phyloP scores from a whole-genome alignment of 2,888 invertebrate species.

The Chloroclysta siterata region DNA sequence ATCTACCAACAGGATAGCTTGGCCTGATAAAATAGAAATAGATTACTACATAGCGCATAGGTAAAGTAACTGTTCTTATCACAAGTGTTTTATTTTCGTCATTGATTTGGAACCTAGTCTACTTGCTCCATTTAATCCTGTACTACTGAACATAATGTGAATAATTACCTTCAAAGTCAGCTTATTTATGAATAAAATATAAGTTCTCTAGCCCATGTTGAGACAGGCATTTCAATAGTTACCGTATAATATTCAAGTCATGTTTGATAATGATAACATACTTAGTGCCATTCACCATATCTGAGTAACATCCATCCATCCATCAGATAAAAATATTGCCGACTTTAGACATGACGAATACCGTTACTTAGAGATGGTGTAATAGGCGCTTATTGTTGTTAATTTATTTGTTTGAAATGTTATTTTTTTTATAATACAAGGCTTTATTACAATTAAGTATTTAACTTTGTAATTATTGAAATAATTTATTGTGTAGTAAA shows the following conservation, averaged over 20 bases:
- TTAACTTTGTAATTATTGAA: background rate
- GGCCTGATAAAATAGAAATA: too few relatives aligned
- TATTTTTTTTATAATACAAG: conserved; percentile 2
- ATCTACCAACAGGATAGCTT: too few relatives aligned
- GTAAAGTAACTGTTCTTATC: too few relatives aligned
- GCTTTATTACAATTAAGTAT: background rate
- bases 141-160: background rate
- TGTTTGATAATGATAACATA: conserved; percentile 29
- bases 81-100: too few relatives aligned
- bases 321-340: too few relatives aligned
- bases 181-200: conserved; percentile 11
- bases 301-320: too few relatives aligned
- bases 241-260: conserved; percentile 50
- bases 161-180: conserved; percentile 7
- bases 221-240: conserved; percentile 47
- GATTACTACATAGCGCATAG: too few relatives aligned
- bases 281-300: conserved; percentile 10
- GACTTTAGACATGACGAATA: too few relatives aligned
- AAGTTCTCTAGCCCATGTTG: conserved; percentile 16
- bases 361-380: too few relatives aligned
- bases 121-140: conserved; percentile 1
- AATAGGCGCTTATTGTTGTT: conserved; percentile 33
- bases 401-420: conserved; percentile 34
- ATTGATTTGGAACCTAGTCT: background rate
- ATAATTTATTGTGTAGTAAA: background rate